Conservation (phyloP, 2,888 invertebrate species). For the Blera fallax region DNA sequence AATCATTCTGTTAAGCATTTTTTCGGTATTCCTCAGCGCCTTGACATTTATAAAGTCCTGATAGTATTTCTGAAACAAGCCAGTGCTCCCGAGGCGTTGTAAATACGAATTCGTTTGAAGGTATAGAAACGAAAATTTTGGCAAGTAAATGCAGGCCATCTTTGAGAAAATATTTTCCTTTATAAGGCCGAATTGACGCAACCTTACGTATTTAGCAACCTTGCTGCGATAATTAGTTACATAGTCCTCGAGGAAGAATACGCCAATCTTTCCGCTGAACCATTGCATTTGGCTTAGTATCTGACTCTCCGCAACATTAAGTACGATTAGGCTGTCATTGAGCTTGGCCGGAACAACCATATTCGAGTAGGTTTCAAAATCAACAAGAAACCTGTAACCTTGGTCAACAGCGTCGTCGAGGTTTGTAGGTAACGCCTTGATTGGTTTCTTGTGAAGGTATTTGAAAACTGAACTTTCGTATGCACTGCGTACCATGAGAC, state of each 20-base stretch:
- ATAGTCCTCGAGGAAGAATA: background rate
- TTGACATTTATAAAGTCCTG: background rate
- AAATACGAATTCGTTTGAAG: background rate
- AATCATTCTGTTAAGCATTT: background rate
- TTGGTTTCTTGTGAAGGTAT: slow-evolving; percentile 74
- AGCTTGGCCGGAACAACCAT: slow-evolving; percentile 51
- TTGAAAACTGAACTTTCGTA: slow-evolving; percentile 75
- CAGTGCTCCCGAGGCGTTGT: background rate
- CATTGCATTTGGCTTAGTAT: too few relatives aligned
- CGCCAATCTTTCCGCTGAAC: background rate
- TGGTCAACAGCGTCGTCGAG: slow-evolving; percentile 59
- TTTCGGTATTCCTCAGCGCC: background rate
- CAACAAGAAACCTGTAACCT: slow-evolving; percentile 72
- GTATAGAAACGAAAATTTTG: background rate
- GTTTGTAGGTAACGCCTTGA: slow-evolving; percentile 71
- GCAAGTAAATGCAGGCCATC: background rate
- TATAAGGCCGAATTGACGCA: background rate
- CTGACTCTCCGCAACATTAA: background rate
- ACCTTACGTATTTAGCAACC: background rate
- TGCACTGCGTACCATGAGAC: slow-evolving; percentile 72
- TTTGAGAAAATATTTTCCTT: background rate
- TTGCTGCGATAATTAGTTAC: background rate
- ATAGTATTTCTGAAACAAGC: background rate
- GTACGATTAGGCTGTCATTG: background rate
- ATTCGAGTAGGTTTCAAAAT: slow-evolving; percentile 73